Evolutionary conservation across 2,797 vertebrate species (phyloP).

Genomic region (Myioborus melanocephalus): DNA sequence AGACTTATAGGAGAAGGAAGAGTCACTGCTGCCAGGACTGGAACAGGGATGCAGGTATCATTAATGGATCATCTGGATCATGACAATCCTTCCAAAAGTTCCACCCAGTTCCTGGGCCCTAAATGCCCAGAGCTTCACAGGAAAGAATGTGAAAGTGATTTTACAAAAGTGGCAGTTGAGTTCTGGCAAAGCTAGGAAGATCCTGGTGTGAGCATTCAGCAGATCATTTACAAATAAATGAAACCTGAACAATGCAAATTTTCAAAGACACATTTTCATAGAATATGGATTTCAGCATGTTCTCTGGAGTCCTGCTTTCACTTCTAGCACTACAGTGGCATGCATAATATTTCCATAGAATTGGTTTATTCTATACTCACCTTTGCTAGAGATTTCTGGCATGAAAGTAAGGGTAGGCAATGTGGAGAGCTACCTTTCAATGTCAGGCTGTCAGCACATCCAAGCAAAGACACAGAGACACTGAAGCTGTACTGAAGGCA

Average conservation of each 20-base stretch:
- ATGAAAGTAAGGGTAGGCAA: not conserved
- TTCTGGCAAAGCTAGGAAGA: not conserved
- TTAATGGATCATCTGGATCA: not conserved
- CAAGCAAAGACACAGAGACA: not conserved
- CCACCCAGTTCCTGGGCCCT: not conserved
- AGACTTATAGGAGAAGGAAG: not conserved
- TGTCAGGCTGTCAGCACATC: not conserved
- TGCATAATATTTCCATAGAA: not conserved
- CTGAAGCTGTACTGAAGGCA: not conserved
- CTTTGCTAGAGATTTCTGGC: not conserved
- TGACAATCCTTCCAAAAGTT: conserved; percentile 4
- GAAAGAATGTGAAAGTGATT: not conserved
- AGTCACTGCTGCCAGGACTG: not conserved
- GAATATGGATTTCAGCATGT: not conserved
- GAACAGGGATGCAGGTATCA: not conserved
- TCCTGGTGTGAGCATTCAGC: not conserved
- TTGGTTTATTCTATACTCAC: not conserved
- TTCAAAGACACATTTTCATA: not conserved
- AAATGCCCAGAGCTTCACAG: not conserved
- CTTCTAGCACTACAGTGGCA: not conserved
- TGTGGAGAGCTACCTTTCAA: not conserved
- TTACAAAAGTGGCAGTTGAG: not conserved
- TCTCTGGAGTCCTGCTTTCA: not conserved
- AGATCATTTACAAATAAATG: not conserved
- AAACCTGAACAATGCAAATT: not conserved